Conservation (phyloP, 2,888 invertebrate genomes). For the Tubiluchus corallicola region DNA sequence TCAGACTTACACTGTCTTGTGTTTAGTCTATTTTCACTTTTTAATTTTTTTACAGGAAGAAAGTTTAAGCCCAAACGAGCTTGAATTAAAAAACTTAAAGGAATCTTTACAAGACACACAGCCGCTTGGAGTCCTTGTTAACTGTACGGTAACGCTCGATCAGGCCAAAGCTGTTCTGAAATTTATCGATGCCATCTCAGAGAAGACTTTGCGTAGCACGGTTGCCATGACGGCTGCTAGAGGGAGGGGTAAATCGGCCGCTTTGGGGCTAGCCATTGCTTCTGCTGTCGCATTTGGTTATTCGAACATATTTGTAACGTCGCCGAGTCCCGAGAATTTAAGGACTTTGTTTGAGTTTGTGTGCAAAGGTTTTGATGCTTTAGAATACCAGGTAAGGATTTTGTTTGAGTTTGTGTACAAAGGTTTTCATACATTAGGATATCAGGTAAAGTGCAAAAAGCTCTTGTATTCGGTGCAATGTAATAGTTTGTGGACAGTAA, state of each 20-base stretch:
- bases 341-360: conserved; percentile 93
- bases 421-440: conserved; percentile 43
- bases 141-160: conserved; percentile 75
- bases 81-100: conserved; percentile 52
- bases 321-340: conserved; percentile 93
- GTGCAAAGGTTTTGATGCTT: conserved; percentile 47
- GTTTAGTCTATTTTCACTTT: not conserved
- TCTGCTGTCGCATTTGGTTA: conserved; percentile 40
- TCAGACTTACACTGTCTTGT: conserved; percentile 6
- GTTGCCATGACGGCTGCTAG: conserved; percentile 87
- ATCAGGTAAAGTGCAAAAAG: conserved; percentile 32
- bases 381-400: conserved; percentile 42
- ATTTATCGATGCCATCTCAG: conserved; percentile 84
- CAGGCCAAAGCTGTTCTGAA: conserved; percentile 80
- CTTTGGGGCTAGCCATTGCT: conserved; percentile 72
- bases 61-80: conserved; percentile 29
- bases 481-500: too few species aligned
- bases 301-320: conserved; percentile 89
- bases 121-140: conserved; percentile 70
- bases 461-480: too few species aligned
- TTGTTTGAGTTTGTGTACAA: conserved; percentile 83
- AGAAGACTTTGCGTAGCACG: conserved; percentile 67
- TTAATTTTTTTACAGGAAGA: conserved; percentile 15
- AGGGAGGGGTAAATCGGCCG: conserved; percentile 95
- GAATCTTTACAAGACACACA: conserved; percentile 70